phyloP scores from a whole-genome alignment of 2,888 invertebrate genomes.

The Neoscelio sp. region DNA sequence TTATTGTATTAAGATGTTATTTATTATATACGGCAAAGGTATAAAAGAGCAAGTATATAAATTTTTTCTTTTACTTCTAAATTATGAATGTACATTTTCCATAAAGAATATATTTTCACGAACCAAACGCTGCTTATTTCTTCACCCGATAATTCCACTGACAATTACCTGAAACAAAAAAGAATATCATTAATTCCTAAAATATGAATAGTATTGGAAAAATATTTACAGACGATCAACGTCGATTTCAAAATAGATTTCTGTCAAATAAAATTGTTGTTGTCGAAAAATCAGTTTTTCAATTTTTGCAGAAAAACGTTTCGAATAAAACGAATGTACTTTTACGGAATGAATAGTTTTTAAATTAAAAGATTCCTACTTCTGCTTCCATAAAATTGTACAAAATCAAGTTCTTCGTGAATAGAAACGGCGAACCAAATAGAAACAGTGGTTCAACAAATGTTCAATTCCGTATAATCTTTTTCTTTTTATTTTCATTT shows the following conservation, averaged over 20 bases:
- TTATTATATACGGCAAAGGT: too few relatives aligned
- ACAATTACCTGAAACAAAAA: constrained; percentile 53
- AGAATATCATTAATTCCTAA: constrained; percentile 7
- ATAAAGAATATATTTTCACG: not conserved
- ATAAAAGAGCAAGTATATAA: too few relatives aligned
- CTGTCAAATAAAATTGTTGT: too few relatives aligned
- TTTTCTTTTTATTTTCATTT: too few relatives aligned
- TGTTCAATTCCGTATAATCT: too few relatives aligned
- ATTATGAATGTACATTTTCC: too few relatives aligned
- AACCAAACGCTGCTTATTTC: constrained; percentile 19
- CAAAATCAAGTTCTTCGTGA: constrained; percentile 5
- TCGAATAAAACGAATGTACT: not conserved
- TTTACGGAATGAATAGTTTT: not conserved
- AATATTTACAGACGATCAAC: not conserved
- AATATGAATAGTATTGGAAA: too few relatives aligned
- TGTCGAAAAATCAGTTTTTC: too few relatives aligned
- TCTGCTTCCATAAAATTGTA: not conserved
- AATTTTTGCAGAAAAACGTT: not conserved
- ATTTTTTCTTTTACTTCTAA: too few relatives aligned
- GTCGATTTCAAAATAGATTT: not conserved
- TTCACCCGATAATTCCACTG: too few relatives aligned
- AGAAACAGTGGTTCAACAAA: too few relatives aligned
- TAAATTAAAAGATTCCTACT: constrained; percentile 9
- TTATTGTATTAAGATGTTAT: too few relatives aligned
- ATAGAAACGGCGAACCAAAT: constrained; percentile 2